Conservation (phyloP, 2,888 invertebrate genomes). For the Lycia hirtaria region DNA sequence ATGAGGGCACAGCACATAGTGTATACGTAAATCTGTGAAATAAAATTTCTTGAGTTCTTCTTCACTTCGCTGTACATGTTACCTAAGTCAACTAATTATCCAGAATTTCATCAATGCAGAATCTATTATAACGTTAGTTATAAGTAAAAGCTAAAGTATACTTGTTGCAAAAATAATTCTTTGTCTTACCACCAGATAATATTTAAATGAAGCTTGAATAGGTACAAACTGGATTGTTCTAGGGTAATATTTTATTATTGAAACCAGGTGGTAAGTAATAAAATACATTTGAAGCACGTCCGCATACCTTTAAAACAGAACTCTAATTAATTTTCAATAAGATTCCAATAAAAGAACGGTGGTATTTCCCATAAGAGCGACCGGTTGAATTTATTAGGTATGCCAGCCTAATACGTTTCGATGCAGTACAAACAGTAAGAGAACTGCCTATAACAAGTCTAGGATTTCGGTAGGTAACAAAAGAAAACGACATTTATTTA, state of each 20-base stretch:
- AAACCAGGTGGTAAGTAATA: constrained; percentile 18
- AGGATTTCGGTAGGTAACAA: neutral
- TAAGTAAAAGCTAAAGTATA: too few relatives aligned
- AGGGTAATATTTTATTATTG: constrained; percentile 17
- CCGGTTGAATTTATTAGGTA: constrained; percentile 60
- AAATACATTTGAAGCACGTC: constrained; percentile 24
- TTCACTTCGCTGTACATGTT: too few relatives aligned
- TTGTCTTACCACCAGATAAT: neutral
- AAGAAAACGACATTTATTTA: too few relatives aligned
- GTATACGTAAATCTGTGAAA: too few relatives aligned
- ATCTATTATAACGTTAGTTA: too few relatives aligned
- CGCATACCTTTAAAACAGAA: constrained; percentile 29
- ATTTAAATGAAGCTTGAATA: neutral
- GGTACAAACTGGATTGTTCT: neutral
- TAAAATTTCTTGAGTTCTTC: too few relatives aligned
- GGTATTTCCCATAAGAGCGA: constrained; percentile 59
- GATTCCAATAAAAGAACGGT: constrained; percentile 51
- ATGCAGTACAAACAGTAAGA: constrained; percentile 11
- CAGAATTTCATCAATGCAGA: too few relatives aligned
- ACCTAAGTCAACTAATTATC: too few relatives aligned
- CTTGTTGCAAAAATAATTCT: neutral
- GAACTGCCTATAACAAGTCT: neutral
- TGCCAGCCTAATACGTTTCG: constrained; percentile 38
- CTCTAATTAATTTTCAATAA: constrained; percentile 43
- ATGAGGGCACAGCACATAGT: too few relatives aligned